Evolutionary conservation across 2,113 vertebrate genomes (phyloP), one percentile per base, ranked within the genome.

Genomic region (Callocephalon fimbriatum): DNA sequence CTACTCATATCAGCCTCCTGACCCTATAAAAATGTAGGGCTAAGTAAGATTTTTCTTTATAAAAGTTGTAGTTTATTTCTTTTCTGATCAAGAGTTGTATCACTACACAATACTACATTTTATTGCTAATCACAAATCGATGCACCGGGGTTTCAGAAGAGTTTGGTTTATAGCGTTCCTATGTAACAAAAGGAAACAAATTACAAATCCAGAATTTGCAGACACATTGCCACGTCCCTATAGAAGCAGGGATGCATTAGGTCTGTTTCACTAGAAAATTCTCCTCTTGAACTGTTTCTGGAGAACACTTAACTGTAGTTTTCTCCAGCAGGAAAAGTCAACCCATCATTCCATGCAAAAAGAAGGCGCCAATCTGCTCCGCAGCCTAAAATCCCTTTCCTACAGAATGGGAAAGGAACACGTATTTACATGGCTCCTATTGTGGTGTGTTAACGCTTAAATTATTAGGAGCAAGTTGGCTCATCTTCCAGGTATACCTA

Each of bases 101-200:
- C 83, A 98, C 98, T 97, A 95, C 89, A 97, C 96, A 97, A 94
- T 81, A 97, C 94, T 91, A 95, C 77, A 94, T 90, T 97, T 98
- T 98, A 98, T 98, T 98, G 98, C 98, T 98, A 98, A 98, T 96
- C 93, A 98, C 97, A 97, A 97, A 96, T 73, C 6, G 87, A 98
- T 98, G 97, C 97, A 97, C 97, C 77, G 42, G 97, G 94, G 95
- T 97, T 98, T 98, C 97, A 97, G 97, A 98, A 97, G 97, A 98
- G 97, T 98, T 98, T 98, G 98, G 98, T 98, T 98, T 98, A 97
- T 98, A 98, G 98, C 96, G 27, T 97, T 98, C 85, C 95, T 97
- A 97, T 66, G 95, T 98, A 98, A 98, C 97, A 98, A 98, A 97
- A 97, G 25, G 90, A 95, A 82, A 95, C 62, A 90, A 96, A 97